Evolutionary conservation across 2,797 vertebrate species (phyloP), one percentile per base, ranked within the genome.

Genomic region (Spinibarbus caldwelli): DNA sequence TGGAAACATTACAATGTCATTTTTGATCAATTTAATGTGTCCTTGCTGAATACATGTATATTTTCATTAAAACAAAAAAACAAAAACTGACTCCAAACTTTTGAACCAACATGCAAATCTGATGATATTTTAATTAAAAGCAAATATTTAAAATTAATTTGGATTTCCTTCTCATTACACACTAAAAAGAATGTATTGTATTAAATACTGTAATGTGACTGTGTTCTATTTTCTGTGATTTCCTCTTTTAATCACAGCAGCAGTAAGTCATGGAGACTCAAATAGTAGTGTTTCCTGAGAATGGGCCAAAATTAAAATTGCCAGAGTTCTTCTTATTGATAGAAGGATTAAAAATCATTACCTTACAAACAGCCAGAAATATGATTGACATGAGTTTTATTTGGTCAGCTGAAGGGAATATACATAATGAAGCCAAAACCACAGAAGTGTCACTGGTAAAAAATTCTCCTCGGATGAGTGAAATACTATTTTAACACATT

Each of bases 401-500:
- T 91, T 88, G 87, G 87, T 92, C 90, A 90, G 87, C 90, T 73
- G 75, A 34, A 59, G 82, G 88, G 84, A 84, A 26, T 21, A 45
- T 23, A 57, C 49, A 57, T 34, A 34, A 38, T 9, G 15, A 79
- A 47, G 36, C 11, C 38, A 54, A 78, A 54, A 26, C 49, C 6
- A 41, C 88, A 88, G 64, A 73, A 31, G n/a, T 73, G n/a, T 49
- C 71, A 73, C 43, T 36, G 64, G 36, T 38, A 2, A 26, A 52
- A 38, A 75, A 49, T 11, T 14, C n/a, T 49, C 41, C 36, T 31
- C 5, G 12, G 67, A 81, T 84, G 41, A 81, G 26, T 62, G 49
- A 49, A 52, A 66, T 54, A 21, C 79, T 77, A 70, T 81, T 86
- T 84, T 59, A 62, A 85, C 59, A 84, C 78, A 67, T 62, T 83